phyloP scores from a whole-genome alignment of 2,888 invertebrate genomes.

The Gymnosoma rotundatum region DNA sequence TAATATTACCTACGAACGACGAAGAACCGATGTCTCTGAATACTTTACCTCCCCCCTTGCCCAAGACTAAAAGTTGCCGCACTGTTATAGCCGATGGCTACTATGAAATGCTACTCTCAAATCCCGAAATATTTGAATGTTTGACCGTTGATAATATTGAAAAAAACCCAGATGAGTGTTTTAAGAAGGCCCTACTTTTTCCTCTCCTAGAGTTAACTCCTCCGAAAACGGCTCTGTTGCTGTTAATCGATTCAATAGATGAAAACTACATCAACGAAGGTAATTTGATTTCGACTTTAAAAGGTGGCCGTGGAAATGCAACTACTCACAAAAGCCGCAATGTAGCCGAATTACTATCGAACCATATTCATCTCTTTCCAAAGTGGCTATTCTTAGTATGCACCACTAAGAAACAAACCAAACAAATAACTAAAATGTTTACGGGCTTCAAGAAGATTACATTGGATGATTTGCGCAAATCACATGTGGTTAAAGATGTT shows the following conservation, averaged over 20 bases:
- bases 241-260: slow-evolving; percentile 96
- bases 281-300: slow-evolving; percentile 84
- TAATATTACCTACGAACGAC: slow-evolving; percentile 29
- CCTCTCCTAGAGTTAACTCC: slow-evolving; percentile 93
- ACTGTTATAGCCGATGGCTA: slow-evolving; percentile 90
- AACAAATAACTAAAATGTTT: slow-evolving; percentile 91
- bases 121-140: slow-evolving; percentile 91
- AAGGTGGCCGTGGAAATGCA: slow-evolving; percentile 77
- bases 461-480: slow-evolving; percentile 93
- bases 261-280: slow-evolving; percentile 87
- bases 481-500: slow-evolving; percentile 95
- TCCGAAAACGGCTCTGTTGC: slow-evolving; percentile 91
- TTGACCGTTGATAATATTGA: slow-evolving; percentile 91
- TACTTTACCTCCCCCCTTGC: slow-evolving; percentile 82
- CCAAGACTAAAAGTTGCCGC: slow-evolving; percentile 84
- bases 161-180: slow-evolving; percentile 94
- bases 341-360: slow-evolving; percentile 92
- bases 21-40: slow-evolving; percentile 65
- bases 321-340: slow-evolving; percentile 84
- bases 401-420: slow-evolving; percentile 93
- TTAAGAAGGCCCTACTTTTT: slow-evolving; percentile 93
- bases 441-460: slow-evolving; percentile 95
- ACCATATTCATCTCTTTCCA: slow-evolving; percentile 95
- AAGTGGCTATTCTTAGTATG: slow-evolving; percentile 96
- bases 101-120: slow-evolving; percentile 89